Percentiles rank a stretch among this genome's conserved stretches.
Evolutionary conservation across 2,888 invertebrate species (phyloP).

Genomic region (Xylophagus ater): DNA sequence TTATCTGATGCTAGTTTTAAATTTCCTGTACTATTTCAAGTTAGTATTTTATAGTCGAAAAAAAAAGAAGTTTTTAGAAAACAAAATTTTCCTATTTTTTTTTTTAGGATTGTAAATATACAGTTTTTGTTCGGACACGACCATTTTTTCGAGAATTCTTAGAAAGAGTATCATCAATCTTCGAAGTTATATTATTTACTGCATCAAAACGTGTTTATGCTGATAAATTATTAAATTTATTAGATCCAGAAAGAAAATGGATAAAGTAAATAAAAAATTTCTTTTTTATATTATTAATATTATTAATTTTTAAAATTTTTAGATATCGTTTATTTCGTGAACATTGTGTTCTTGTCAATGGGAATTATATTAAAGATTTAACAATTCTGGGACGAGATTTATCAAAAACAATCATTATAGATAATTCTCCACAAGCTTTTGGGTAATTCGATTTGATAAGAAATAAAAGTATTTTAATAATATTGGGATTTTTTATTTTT

Average conservation of each 20-base stretch:
- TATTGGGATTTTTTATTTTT: slow-evolving; percentile 10
- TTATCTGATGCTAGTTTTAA: slow-evolving; percentile 85
- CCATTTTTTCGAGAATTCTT: slow-evolving; percentile 88
- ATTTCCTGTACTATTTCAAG: slow-evolving; percentile 84
- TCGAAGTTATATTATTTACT: slow-evolving; percentile 91
- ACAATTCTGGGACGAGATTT: slow-evolving; percentile 86
- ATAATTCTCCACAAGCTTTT: slow-evolving; percentile 88
- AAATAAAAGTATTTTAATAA: too few species aligned
- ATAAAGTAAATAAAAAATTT: slow-evolving; percentile 42
- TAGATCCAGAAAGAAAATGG: slow-evolving; percentile 79
- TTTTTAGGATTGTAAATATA: slow-evolving; percentile 83
- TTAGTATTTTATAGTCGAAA: slow-evolving; percentile 12
- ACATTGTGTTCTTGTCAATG: slow-evolving; percentile 89
- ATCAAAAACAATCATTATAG: slow-evolving; percentile 75
- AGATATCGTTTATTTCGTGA: slow-evolving; percentile 79
- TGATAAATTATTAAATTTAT: slow-evolving; percentile 79
- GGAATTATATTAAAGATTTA: slow-evolving; percentile 93
- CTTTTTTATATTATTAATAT: slow-evolving; percentile 3
- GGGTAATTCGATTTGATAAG: too few species aligned
- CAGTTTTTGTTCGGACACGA: slow-evolving; percentile 74
- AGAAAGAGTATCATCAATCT: slow-evolving; percentile 72
- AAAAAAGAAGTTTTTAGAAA: not conserved
- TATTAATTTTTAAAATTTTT: slow-evolving; percentile 8
- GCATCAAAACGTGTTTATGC: slow-evolving; percentile 94
- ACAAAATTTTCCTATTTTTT: slow-evolving; percentile 19